Evolutionary conservation across 2,797 vertebrate species (phyloP).

Genomic region (Schizopygopsis pylzovi): DNA sequence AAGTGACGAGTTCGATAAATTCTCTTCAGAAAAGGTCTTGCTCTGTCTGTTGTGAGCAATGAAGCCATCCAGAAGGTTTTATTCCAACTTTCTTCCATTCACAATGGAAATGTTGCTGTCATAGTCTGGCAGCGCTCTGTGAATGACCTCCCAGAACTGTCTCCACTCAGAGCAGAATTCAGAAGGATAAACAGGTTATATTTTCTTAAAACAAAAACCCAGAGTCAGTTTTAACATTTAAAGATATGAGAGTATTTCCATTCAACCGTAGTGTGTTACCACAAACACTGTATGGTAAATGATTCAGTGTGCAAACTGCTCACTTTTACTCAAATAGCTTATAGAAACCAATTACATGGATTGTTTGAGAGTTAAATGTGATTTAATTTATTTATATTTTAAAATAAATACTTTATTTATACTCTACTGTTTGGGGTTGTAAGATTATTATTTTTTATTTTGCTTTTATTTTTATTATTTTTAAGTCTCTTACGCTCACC

Average conservation of each 20-base stretch:
- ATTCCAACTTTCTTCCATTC: conserved; percentile 51
- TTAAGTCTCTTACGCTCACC: neutral
- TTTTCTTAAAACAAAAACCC: conserved; percentile 28
- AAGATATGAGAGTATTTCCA: conserved; percentile 27
- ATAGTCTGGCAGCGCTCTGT: conserved; percentile 56
- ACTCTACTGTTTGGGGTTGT: neutral
- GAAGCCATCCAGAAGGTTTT: conserved; percentile 37
- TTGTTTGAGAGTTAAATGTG: neutral
- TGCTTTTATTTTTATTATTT: neutral
- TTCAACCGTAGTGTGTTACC: neutral
- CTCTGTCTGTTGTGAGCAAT: conserved; percentile 37
- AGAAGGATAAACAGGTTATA: conserved; percentile 30
- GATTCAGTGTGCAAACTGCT: neutral
- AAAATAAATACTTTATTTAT: neutral
- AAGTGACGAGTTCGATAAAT: neutral
- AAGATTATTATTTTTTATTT: neutral
- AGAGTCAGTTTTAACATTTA: neutral
- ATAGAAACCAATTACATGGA: neutral
- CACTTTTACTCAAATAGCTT: neutral
- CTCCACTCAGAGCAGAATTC: conserved; percentile 33
- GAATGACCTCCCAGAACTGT: conserved; percentile 45
- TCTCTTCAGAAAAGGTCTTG: conserved; percentile 21
- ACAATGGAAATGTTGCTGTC: conserved; percentile 59
- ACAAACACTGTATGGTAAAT: neutral
- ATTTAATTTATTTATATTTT: neutral